Evolutionary conservation across 1,140 invertebrate species (phyloP).

Genomic region (Pseudomyrmex concolor): DNA sequence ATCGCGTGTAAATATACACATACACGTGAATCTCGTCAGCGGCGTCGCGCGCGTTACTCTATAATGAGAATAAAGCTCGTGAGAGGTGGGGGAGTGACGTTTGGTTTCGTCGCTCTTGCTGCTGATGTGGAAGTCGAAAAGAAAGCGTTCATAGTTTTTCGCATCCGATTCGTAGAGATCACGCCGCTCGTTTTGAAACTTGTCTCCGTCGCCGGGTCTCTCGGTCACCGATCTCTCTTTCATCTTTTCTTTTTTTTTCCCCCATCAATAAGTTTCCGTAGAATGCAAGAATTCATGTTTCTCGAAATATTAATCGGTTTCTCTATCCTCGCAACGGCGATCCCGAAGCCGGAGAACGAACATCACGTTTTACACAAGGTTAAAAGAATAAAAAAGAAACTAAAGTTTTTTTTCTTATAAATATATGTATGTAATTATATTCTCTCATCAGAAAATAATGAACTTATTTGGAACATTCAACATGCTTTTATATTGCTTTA

Average conservation of each 20-base stretch:
- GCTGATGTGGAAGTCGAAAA: conserved; percentile 50
- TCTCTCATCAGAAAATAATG: too few relatives aligned
- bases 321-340: conserved; percentile 78
- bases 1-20: not conserved
- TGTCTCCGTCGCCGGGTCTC: not conserved
- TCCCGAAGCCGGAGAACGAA: conserved; percentile 87
- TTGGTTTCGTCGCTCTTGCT: conserved; percentile 25
- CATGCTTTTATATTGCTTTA: not conserved
- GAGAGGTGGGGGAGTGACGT: conserved; percentile 25
- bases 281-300: conserved; percentile 67
- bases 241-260: not conserved
- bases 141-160: not conserved
- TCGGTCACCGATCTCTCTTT: not conserved
- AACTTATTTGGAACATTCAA: not conserved
- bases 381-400: conserved; percentile 28
- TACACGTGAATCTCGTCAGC: not conserved
- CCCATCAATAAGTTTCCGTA: not conserved
- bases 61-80: not conserved
- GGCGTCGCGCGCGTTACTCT: not conserved
- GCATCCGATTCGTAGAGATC: not conserved
- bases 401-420: conserved; percentile 1
- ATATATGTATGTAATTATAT: conserved; percentile 1
- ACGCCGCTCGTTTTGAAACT: not conserved
- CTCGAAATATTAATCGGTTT: conserved; percentile 71
- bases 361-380: conserved; percentile 85